Evolutionary conservation across 2,888 invertebrate genomes (phyloP), one percentile per base, ranked within the genome.

Genomic region (Agrotis segetum): DNA sequence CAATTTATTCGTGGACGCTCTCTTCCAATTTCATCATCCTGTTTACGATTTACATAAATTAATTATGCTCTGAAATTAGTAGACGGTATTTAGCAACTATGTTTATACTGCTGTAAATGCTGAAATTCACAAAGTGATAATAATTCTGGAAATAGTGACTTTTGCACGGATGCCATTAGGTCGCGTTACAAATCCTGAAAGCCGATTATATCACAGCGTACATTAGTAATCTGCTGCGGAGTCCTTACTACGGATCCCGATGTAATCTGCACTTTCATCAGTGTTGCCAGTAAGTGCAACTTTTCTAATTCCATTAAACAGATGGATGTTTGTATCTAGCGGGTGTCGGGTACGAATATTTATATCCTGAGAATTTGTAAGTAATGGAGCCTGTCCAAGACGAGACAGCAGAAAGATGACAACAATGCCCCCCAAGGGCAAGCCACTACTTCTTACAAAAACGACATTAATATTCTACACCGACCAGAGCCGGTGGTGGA

Each of bases 401-500:
- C 82, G 85, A 88, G 92, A 93, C 93, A 90, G 91, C 85, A 89
- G 89, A 88, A 90, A 90, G 91, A 92, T 92, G 92, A 93, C 89
- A 84, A 86, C 87, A 84, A 84, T 81, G 81, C 82, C 86, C 88
- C 87, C 88, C 84, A 85, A 87, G 89, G 89, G 88, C 86, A 87
- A 82, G 84, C 83, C 85, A 85, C 85, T 87, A 86, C 87, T 88
- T 85, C 86, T 87, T 83, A 87, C 86, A 89, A 91, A 91, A 92
- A 93, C 89, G 87, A 89, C 93, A 93, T 94, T 92, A 92, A 92
- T 92, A 93, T 94, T 92, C 90, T 81, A 88, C 87, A 82, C 85
- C 85, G 77, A 77, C 82, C 82, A 85, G 84, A 82, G 77, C 82
- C 82, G 85, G 84, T 83, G 77, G 80, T 88, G 88, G 86, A 83